These are phyloP conservation scores for Peromyscus melanophrys DNA, from an alignment of 2,797 vertebrate species.

Conservation along the genomic window DNA sequence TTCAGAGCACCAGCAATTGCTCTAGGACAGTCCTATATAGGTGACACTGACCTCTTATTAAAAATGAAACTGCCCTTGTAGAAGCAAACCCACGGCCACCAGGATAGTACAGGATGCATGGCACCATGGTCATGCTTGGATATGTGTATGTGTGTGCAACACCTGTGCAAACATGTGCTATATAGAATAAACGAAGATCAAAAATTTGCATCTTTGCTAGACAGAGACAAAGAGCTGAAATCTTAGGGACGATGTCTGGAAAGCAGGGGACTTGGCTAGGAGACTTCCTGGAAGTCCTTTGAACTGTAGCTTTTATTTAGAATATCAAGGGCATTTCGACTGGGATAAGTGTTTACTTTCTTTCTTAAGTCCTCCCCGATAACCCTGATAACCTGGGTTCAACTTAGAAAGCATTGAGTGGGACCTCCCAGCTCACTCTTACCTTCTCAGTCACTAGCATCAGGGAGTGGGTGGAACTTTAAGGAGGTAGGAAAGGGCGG, in stretches of 20 bases:
- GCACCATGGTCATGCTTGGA: not conserved
- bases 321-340: constrained; percentile 57
- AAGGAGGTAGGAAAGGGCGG: not conserved
- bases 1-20: no score
- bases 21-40: not conserved
- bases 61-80: not conserved
- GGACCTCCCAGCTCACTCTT: constrained; percentile 1
- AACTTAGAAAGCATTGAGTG: not conserved
- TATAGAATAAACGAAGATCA: not conserved
- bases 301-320: constrained; percentile 66
- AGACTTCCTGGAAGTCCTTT: constrained; percentile 77
- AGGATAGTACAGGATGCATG: not conserved
- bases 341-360: constrained; percentile 60
- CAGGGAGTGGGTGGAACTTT: not conserved
- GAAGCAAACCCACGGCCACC: not conserved
- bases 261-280: constrained; percentile 44
- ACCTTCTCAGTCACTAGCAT: constrained; percentile 47
- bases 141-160: no score
- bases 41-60: not conserved
- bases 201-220: constrained; percentile 38
- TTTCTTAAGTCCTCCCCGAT: constrained; percentile 56
- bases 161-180: not conserved
- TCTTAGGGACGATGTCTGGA: constrained; percentile 39
- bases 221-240: constrained; percentile 47
- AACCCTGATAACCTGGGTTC: constrained; percentile 39